phyloP scores from a whole-genome alignment of 2,797 vertebrate genomes.

The Malacoraja senta region DNA sequence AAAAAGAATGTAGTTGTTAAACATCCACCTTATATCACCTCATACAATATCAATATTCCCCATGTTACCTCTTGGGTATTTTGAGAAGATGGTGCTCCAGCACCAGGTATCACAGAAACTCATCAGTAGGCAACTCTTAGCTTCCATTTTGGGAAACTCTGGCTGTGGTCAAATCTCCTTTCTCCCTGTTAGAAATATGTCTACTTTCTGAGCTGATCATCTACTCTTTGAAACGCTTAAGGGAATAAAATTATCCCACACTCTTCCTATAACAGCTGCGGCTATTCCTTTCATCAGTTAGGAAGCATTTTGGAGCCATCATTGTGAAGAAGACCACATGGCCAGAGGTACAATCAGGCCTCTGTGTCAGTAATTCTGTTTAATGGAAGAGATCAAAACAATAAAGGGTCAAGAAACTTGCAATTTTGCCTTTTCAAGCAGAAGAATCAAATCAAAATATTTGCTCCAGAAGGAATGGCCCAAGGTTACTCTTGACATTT shows the following conservation, averaged over 20 bases:
- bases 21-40: too few species aligned
- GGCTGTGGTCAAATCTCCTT: too few species aligned
- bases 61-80: too few species aligned
- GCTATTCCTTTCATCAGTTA: neutral
- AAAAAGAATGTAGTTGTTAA: too few species aligned
- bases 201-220: neutral
- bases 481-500: neutral
- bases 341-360: neutral
- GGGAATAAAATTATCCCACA: neutral
- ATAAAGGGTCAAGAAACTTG: neutral
- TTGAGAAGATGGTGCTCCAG: too few species aligned
- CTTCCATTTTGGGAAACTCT: too few species aligned
- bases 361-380: neutral
- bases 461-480: neutral
- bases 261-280: neutral
- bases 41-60: too few species aligned
- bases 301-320: neutral
- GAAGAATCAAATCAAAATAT: neutral
- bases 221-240: neutral
- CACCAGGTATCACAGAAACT: too few species aligned
- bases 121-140: too few species aligned
- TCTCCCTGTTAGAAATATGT: too few species aligned
- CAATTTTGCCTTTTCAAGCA: slow-evolving; percentile 1
- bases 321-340: neutral
- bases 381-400: neutral